Evolutionary conservation across 2,888 invertebrate genomes (phyloP).

Genomic region (Minunthozetes semirufus): DNA sequence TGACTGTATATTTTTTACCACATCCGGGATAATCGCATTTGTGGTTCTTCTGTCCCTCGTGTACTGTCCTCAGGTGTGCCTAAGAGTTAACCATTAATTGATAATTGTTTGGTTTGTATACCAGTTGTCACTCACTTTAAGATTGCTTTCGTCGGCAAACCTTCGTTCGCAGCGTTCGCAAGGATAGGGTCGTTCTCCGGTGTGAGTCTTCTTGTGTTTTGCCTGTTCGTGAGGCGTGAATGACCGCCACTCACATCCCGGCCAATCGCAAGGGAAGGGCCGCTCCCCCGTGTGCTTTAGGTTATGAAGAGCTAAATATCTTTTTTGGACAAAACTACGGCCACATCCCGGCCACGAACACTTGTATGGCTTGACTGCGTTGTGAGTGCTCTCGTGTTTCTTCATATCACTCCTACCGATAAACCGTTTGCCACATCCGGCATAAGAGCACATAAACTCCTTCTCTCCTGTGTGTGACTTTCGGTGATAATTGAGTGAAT

Average conservation of each 20-base stretch:
- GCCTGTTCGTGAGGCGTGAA: slow-evolving; percentile 26
- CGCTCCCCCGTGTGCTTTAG: slow-evolving; percentile 9
- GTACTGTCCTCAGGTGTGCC: slow-evolving; percentile 9
- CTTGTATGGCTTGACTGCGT: slow-evolving; percentile 3
- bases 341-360: slow-evolving; percentile 20
- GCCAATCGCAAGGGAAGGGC: slow-evolving; percentile 16
- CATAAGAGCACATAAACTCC: neutral
- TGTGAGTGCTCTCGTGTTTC: neutral
- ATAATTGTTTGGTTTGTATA: too few relatives aligned
- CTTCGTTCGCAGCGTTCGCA: slow-evolving; percentile 22
- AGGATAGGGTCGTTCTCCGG: slow-evolving; percentile 18
- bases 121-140: neutral
- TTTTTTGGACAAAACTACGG: neutral
- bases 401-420: slow-evolving; percentile 7
- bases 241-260: slow-evolving; percentile 19
- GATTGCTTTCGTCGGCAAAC: slow-evolving; percentile 26
- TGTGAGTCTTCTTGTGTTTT: slow-evolving; percentile 29
- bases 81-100: too few relatives aligned
- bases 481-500: slow-evolving; percentile 4
- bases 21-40: neutral
- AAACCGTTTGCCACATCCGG: neutral
- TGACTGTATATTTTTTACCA: slow-evolving; percentile 16
- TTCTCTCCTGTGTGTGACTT: slow-evolving; percentile 2
- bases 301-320: neutral
- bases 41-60: slow-evolving; percentile 23